These are phyloP conservation scores for Craterocephalus amniculus DNA, from an alignment of 2,797 vertebrate genomes.

Conservation along the genomic window DNA sequence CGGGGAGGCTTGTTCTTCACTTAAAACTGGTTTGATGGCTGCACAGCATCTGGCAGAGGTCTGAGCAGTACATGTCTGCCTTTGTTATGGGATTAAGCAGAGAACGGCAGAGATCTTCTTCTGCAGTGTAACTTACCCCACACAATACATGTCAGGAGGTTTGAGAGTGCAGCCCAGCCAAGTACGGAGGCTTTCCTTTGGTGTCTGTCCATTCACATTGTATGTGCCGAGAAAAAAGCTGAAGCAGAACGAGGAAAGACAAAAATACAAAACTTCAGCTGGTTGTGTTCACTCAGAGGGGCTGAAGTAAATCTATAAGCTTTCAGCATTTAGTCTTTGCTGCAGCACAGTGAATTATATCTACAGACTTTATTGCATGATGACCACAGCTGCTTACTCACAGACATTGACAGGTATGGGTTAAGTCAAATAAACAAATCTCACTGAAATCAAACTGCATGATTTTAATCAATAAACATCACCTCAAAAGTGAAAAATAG, in stretches of 20 bases:
- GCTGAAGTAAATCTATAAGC: neutral
- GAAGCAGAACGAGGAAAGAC: conserved; percentile 18
- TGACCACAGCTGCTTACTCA: no score
- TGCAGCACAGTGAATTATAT: neutral
- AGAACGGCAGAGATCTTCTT: conserved; percentile 14
- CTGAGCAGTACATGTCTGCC: conserved; percentile 24
- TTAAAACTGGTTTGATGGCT: conserved; percentile 36
- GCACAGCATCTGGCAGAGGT: conserved; percentile 30
- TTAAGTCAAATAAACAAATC: no score
- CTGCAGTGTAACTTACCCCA: conserved; percentile 85
- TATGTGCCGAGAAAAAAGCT: conserved; percentile 97
- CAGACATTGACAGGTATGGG: no score
- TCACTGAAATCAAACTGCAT: no score
- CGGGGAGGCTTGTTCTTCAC: conserved; percentile 28
- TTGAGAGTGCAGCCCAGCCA: conserved; percentile 87
- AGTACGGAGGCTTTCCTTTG: conserved; percentile 88
- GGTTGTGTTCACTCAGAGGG: neutral
- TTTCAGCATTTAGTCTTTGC: neutral
- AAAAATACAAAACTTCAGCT: conserved; percentile 10
- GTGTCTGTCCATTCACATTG: conserved; percentile 95
- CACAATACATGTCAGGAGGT: conserved; percentile 94
- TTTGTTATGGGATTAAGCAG: conserved; percentile 32
- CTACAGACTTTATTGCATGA: neutral
- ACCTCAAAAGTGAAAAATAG: no score
- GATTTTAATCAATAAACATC: no score